phyloP scores from a whole-genome alignment of 2,113 vertebrate genomes.

The Pithys albifrons region DNA sequence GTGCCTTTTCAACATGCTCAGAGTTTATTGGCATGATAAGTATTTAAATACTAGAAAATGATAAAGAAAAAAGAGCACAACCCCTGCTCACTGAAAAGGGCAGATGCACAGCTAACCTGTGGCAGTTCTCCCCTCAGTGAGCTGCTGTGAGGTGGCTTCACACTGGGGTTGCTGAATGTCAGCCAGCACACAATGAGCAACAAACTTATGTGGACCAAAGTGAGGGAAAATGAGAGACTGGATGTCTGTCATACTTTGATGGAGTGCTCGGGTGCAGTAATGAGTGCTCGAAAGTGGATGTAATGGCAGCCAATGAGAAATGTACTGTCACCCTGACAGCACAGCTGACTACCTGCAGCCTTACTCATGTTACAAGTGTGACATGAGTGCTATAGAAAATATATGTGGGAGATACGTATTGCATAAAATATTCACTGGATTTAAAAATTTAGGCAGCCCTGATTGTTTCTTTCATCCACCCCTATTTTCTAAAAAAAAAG shows the following conservation, averaged over 20 bases:
- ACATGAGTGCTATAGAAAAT: background rate
- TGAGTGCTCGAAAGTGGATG: background rate
- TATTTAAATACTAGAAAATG: background rate
- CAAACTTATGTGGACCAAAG: background rate
- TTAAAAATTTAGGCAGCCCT: background rate
- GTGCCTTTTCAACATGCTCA: background rate
- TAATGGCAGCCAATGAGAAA: background rate
- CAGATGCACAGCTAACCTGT: background rate
- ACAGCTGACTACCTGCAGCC: background rate
- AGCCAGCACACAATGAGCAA: background rate
- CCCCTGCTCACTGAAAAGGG: background rate
- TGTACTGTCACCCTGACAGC: background rate
- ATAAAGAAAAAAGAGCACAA: background rate
- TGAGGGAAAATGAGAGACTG: background rate
- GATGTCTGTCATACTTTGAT: background rate
- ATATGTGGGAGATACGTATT: background rate
- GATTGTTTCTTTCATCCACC: background rate
- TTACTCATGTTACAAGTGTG: background rate
- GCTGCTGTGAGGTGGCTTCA: background rate
- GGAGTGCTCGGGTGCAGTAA: fast-evolving
- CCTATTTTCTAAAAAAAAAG: background rate
- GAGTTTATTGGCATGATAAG: background rate
- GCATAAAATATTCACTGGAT: background rate
- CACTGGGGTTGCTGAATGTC: background rate
- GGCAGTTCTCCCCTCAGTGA: background rate